These are phyloP conservation scores for Aptenodytes forsteri DNA, from an alignment of 2,113 vertebrate species.

Conservation along the genomic window DNA sequence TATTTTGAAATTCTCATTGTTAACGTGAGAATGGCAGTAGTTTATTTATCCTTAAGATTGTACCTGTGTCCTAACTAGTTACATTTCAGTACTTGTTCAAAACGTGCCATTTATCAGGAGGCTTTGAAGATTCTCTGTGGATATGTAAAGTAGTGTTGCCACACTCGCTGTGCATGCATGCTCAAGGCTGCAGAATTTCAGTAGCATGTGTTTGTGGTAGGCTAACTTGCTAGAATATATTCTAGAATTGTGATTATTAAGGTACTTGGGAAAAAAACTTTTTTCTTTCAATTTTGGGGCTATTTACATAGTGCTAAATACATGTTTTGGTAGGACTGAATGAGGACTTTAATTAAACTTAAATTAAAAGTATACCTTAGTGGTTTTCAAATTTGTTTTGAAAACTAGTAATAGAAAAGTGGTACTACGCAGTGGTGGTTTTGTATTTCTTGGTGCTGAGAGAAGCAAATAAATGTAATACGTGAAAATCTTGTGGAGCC, in stretches of 20 bases:
- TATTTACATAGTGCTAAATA: constrained; percentile 65
- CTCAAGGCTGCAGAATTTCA: constrained; percentile 57
- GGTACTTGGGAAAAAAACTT: background rate
- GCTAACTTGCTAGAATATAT: constrained; percentile 19
- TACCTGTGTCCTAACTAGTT: background rate
- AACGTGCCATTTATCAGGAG: constrained; percentile 15
- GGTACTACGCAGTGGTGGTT: background rate
- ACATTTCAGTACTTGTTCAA: background rate
- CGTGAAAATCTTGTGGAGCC: background rate
- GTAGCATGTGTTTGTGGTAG: constrained; percentile 35
- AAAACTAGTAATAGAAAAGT: constrained; percentile 41
- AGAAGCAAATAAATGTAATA: background rate
- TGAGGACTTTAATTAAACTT: constrained; percentile 66
- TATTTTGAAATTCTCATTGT: constrained; percentile 11
- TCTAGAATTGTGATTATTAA: constrained; percentile 53
- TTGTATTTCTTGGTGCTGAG: background rate
- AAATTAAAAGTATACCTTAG: constrained; percentile 51
- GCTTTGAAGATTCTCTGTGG: constrained; percentile 58
- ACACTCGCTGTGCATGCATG: constrained; percentile 11
- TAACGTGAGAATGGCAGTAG: background rate
- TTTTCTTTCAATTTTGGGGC: constrained; percentile 53
- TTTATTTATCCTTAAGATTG: background rate
- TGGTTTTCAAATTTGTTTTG: constrained; percentile 65
- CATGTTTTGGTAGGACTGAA: constrained; percentile 56
- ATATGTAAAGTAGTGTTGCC: constrained; percentile 33